These are phyloP conservation scores for Himalopsyche phryganea DNA, from an alignment of 1,140 invertebrate species.

Conservation along the genomic window DNA sequence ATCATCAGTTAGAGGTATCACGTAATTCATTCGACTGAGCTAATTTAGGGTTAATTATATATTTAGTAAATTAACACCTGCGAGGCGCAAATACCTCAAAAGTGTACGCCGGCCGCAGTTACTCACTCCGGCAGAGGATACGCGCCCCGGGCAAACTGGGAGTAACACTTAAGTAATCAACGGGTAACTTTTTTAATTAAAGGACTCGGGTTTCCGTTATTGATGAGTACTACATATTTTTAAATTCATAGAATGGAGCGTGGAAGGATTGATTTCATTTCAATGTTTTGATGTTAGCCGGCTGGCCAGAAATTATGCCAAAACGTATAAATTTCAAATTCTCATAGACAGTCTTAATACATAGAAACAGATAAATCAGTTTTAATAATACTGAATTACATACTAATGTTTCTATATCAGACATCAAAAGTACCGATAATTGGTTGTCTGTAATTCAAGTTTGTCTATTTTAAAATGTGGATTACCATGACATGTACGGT, in stretches of 20 bases:
- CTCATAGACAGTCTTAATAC: too few relatives aligned
- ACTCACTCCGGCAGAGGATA: not conserved
- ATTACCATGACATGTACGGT: too few relatives aligned
- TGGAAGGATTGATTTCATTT: not conserved
- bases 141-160: conserved; percentile 9
- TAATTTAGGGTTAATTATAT: conserved; percentile 33
- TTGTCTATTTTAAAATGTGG: too few relatives aligned
- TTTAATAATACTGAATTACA: too few relatives aligned
- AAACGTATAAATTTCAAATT: too few relatives aligned
- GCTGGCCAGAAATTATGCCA: too few relatives aligned
- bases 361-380: too few relatives aligned
- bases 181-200: conserved; percentile 28
- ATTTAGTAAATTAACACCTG: conserved; percentile 35
- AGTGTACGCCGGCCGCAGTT: not conserved
- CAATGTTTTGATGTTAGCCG: too few relatives aligned
- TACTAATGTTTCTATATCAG: too few relatives aligned
- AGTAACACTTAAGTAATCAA: conserved; percentile 28
- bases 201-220: conserved; percentile 18
- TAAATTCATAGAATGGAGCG: not conserved
- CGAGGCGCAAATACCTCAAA: conserved; percentile 5
- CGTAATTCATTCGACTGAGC: conserved; percentile 16
- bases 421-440: too few relatives aligned
- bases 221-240: conserved; percentile 16
- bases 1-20: conserved; percentile 1
- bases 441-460: too few relatives aligned